Base-by-base conservation (phyloP, 2,888 invertebrate species). In the Leptopilina myrica region DNA sequence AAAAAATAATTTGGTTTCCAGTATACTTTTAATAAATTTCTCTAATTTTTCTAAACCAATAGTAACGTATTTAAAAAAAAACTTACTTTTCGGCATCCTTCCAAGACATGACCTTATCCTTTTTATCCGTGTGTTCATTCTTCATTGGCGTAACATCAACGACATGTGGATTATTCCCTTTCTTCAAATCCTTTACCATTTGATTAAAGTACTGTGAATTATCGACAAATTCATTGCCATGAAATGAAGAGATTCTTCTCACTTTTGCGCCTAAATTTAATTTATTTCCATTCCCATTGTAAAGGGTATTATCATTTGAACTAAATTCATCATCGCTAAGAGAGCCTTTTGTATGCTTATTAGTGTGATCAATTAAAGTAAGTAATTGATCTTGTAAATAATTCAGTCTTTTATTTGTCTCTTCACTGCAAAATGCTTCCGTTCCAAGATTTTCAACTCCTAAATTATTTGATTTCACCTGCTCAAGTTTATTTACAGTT, bases 51-150 rank as follows among this genome's bases (percentile, higher is more conserved):
- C 33, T 33, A 33, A 33, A 33, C 2, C 33, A 33, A 33, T 33
- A 33, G 33, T 33, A 33, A 33, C 0, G 33, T 33, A 33, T 33
- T 33, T 33, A 4, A 33, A 43, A 43, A 43, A 43, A 73, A n/a
- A 73, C 73, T 40, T 26, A 94, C 33, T 93, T 92, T 11, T 93
- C 93, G 0, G 94, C 94, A 82, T 93, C 94, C 78, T 93, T 93
- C 93, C 94, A 94, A 81, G 93, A 84, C 26, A 86, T 85, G 5
- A 79, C 79, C 64, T 85, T 86, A 33, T 86, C 84, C 5, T 84
- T 86, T 46, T 78, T 77, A 4, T 86, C 87, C 1, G 80, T 59
- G 11, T 78, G 77, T 79, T 82, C 0, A 9, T 20, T 20, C 33
- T 62, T 62, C 62, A n/a, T 20, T 62, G 62, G 62, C 6, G 62